Evolutionary conservation across 2,113 vertebrate genomes (phyloP), one percentile per base, ranked within the genome.

Genomic region (Cryptomyrus ogoouensis): DNA sequence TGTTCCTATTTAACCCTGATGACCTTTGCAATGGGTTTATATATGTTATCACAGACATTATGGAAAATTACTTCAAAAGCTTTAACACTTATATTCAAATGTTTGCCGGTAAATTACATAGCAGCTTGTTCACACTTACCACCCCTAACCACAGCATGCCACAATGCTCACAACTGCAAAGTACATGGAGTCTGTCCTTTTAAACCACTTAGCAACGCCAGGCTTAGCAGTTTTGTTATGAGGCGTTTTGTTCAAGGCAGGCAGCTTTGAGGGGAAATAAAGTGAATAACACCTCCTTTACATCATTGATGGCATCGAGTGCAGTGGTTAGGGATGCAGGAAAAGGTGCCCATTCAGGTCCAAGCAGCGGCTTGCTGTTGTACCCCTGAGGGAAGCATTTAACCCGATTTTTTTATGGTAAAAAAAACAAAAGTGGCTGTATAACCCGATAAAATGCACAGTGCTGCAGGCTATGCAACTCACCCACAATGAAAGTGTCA

Each of bases 371-470:
- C 49, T 1, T 74, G 91, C n/a, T 31, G n/a, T 50, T 50, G n/a
- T 86, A 15, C 44, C 47, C 83, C 24, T 27, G 47, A 50, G 44
- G 24, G 9, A 47, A 49, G 44, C 47, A 86, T n/a, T 86, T 86
- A 86, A 86, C 46, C 83, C 10, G 12, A 50, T 27, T 27, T n/a
- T 50, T 27, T 66, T 88, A 35, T n/a, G n/a, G 74, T 19, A 74
- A 15, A 94, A 91, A 92, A 31, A n/a, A 50, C 31, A 74, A 94
- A 91, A 92, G 92, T 90, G 47, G 21, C 90, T 70, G 92, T 94
- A n/a, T 15, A 86, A 50, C 44, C 8, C n/a, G 44, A 86, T 50
- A 86, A 86, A 86, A 27, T 70, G n/a, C 47, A 50, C 47, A 15
- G 44, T 15, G 12, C 74, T n/a, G 9, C 35, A 42, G 88, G 91